phyloP scores from a whole-genome alignment of 1,140 invertebrate genomes.

The Babylonia areolata region DNA sequence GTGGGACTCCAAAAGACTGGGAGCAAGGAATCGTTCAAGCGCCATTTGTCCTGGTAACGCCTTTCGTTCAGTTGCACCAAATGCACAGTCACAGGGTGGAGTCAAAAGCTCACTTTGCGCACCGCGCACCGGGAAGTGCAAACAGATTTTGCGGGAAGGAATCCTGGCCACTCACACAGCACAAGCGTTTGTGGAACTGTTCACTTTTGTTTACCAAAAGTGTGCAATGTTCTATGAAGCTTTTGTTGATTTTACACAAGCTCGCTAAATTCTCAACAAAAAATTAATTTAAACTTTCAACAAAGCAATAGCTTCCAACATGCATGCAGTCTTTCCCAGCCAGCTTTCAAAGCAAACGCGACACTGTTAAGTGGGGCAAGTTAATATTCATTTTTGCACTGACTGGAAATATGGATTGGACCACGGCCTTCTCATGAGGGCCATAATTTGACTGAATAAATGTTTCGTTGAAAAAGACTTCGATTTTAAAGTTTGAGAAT shows the following conservation, averaged over 20 bases:
- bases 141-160: not conserved
- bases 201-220: not conserved
- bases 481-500: no score
- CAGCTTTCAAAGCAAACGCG: not conserved
- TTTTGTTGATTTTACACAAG: not conserved
- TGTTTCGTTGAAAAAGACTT: no score
- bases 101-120: not conserved
- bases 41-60: not conserved
- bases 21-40: constrained; percentile 29
- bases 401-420: no score
- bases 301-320: not conserved
- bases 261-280: not conserved
- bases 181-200: not conserved
- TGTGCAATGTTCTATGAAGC: not conserved
- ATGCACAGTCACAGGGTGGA: not conserved
- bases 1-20: constrained; percentile 27
- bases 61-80: not conserved
- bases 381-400: no score
- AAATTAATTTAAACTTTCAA: not conserved
- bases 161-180: not conserved
- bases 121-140: not conserved
- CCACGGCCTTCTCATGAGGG: no score
- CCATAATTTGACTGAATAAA: no score
- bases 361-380: not conserved
- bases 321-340: not conserved